A percentile compares a stretch with the other conserved stretches of the same genome.
Evolutionary conservation across 2,888 invertebrate species (phyloP).

Genomic region (Eudemis profundana): DNA sequence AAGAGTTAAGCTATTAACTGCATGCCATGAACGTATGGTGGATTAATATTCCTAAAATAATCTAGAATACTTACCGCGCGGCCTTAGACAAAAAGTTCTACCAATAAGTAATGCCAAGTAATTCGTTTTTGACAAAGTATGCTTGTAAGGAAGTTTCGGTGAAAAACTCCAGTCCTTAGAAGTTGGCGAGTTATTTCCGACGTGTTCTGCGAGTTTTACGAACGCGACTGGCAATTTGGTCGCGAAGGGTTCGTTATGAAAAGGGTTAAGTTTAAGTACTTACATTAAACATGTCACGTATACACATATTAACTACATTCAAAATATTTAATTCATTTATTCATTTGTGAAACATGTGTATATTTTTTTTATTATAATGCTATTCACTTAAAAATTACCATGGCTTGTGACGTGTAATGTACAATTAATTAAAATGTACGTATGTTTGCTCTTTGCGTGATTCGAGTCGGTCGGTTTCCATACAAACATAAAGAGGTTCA

Average conservation of each 20-base stretch:
- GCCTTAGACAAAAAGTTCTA: constrained; percentile 5
- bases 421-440: no score
- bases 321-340: no score
- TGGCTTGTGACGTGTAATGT: no score
- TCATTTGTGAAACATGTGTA: no score
- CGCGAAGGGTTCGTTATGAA: background rate
- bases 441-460: no score
- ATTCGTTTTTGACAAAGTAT: constrained; percentile 31
- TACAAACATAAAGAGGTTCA: no score
- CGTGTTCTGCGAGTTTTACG: constrained; percentile 19
- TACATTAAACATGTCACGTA: background rate
- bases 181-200: constrained; percentile 36
- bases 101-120: constrained; percentile 12
- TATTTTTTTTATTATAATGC: no score
- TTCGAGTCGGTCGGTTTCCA: no score
- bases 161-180: constrained; percentile 29
- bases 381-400: no score
- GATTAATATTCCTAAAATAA: no score
- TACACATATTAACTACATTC: background rate
- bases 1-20: no score
- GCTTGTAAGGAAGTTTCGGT: constrained; percentile 15
- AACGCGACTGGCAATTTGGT: background rate
- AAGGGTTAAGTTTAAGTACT: background rate
- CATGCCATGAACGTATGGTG: no score
- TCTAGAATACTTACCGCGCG: background rate